These are phyloP conservation scores for Mythimna pallens DNA, from an alignment of 2,888 invertebrate species.

Conservation along the genomic window DNA sequence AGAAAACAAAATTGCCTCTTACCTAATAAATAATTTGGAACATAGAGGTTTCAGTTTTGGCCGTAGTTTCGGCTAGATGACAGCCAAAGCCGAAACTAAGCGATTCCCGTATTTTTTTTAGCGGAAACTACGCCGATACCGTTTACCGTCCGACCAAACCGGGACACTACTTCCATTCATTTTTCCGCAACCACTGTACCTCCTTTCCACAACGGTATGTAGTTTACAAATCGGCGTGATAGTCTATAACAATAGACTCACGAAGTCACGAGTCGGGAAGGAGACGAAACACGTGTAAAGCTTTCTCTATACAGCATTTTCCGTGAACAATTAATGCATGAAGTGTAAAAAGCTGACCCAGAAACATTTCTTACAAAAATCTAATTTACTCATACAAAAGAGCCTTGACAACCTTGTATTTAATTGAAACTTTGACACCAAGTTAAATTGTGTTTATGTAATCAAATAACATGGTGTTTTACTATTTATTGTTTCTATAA, in stretches of 20 bases:
- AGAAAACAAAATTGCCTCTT: too few species aligned
- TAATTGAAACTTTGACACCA: background rate
- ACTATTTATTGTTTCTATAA: slow-evolving; percentile 12
- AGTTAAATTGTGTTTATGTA: slow-evolving; percentile 23
- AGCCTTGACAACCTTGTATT: background rate
- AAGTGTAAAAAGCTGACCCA: background rate
- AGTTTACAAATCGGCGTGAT: slow-evolving; percentile 10
- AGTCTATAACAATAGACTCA: slow-evolving; percentile 20
- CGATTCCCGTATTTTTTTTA: too few species aligned
- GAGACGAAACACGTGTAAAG: slow-evolving; percentile 13
- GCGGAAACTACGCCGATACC: too few species aligned
- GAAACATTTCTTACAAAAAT: background rate
- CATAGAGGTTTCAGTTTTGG: too few species aligned
- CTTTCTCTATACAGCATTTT: slow-evolving; percentile 29
- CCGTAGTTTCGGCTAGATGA: too few species aligned
- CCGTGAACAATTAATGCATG: slow-evolving; percentile 1
- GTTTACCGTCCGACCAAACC: too few species aligned
- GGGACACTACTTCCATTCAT: background rate
- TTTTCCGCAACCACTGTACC: background rate
- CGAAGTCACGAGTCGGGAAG: slow-evolving; percentile 32
- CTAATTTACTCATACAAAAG: background rate
- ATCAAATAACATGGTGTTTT: slow-evolving; percentile 19
- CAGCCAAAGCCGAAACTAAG: too few species aligned
- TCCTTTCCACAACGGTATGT: background rate
- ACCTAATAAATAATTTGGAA: too few species aligned